phyloP scores from a whole-genome alignment of 2,888 invertebrate genomes.

The Idaea biselata region DNA sequence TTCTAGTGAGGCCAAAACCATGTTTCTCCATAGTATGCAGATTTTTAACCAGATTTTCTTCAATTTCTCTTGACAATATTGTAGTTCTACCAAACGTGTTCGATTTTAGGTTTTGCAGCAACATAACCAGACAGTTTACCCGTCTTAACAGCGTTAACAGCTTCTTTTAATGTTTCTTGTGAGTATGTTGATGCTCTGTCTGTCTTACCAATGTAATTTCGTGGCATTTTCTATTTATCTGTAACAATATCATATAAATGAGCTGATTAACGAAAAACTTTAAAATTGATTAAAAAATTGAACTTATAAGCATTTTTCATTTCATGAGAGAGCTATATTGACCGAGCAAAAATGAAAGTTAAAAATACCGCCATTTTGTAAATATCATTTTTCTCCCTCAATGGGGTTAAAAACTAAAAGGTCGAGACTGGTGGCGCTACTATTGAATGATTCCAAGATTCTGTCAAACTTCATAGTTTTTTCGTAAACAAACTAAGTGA shows the following conservation, averaged over 20 bases:
- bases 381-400: too few relatives aligned
- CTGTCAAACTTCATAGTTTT: too few relatives aligned
- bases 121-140: constrained; percentile 15
- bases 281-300: too few relatives aligned
- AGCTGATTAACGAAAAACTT: not conserved
- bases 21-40: constrained; percentile 32
- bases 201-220: constrained; percentile 18
- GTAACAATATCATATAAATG: constrained; percentile 6
- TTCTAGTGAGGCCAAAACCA: constrained; percentile 12
- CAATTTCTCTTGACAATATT: constrained; percentile 31
- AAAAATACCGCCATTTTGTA: too few relatives aligned
- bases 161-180: constrained; percentile 18
- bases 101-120: constrained; percentile 17
- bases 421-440: too few relatives aligned
- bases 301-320: not conserved
- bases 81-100: constrained; percentile 29
- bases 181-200: constrained; percentile 13
- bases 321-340: not conserved
- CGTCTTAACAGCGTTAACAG: constrained; percentile 17
- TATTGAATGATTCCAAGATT: too few relatives aligned
- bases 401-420: too few relatives aligned
- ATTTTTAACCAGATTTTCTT: constrained; percentile 31
- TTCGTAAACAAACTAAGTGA: too few relatives aligned
- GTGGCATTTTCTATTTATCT: constrained; percentile 16
- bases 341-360: too few relatives aligned